Percentiles rank a stretch among this genome's conserved stretches.
Evolutionary conservation across 2,113 vertebrate species (phyloP).

Genomic region (Ailuropoda melanoleuca): DNA sequence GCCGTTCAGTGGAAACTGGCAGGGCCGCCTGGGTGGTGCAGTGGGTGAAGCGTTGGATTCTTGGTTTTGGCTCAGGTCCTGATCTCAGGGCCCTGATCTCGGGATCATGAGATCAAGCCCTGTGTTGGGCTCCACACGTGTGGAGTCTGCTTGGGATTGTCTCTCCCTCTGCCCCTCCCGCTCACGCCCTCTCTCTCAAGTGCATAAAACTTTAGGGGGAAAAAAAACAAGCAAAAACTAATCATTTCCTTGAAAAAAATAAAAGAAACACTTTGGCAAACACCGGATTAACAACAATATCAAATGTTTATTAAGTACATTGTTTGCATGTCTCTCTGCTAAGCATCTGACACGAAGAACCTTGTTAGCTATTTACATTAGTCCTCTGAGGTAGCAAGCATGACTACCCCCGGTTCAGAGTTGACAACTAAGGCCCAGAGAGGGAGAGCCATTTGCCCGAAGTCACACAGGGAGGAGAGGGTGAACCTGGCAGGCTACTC

Average conservation of each 20-base stretch:
- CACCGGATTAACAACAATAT: not conserved
- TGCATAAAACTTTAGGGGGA: not conserved
- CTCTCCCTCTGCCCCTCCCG: not conserved
- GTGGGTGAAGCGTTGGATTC: not conserved
- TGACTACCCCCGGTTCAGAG: not conserved
- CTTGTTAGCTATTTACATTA: not conserved
- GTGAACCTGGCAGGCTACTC: not conserved
- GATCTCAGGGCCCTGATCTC: not conserved
- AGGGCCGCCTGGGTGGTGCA: not conserved
- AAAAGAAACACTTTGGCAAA: not conserved
- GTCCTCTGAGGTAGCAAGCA: not conserved
- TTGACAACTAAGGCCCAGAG: not conserved
- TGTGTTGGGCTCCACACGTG: not conserved
- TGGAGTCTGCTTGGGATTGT: not conserved
- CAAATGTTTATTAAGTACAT: constrained; percentile 45
- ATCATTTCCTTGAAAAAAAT: not conserved
- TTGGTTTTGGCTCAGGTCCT: not conserved
- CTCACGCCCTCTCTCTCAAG: not conserved
- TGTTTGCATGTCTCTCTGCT: not conserved
- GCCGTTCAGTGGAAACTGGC: not conserved
- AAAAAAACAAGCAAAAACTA: not conserved
- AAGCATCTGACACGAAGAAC: not conserved
- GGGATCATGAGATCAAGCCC: not conserved
- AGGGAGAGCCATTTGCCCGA: not conserved
- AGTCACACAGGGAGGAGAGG: not conserved